Evolutionary conservation across 2,888 invertebrate genomes (phyloP).

Genomic region (Nymphalis polychloros): DNA sequence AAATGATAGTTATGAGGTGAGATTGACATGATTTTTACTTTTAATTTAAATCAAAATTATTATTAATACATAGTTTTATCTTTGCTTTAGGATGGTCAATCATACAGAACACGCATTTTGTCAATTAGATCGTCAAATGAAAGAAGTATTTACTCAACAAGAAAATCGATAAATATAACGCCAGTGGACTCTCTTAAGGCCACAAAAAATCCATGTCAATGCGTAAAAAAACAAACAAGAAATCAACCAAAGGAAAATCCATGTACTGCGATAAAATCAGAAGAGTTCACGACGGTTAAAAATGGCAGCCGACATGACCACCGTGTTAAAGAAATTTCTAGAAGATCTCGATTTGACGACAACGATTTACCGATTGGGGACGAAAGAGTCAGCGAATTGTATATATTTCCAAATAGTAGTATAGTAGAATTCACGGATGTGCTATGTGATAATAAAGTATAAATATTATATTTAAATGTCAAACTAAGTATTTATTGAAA

Average conservation of each 20-base stretch:
- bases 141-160: constrained; percentile 61
- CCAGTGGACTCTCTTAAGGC: constrained; percentile 57
- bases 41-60: no score
- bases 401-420: constrained; percentile 75
- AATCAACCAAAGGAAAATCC: constrained; percentile 55
- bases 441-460: constrained; percentile 67
- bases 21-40: background rate
- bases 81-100: constrained; percentile 69
- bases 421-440: constrained; percentile 75
- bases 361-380: constrained; percentile 62
- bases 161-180: constrained; percentile 65
- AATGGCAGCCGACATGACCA: constrained; percentile 43
- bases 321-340: constrained; percentile 35
- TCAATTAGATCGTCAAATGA: constrained; percentile 75
- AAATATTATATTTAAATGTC: constrained; percentile 26
- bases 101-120: constrained; percentile 69
- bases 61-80: background rate
- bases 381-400: constrained; percentile 71
- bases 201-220: constrained; percentile 61
- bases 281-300: constrained; percentile 51
- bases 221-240: constrained; percentile 54
- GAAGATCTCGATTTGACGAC: constrained; percentile 47
- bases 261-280: constrained; percentile 52
- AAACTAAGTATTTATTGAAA: constrained; percentile 33
- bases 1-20: constrained; percentile 77